Base-by-base conservation (phyloP, 2,888 invertebrate species). In the Nasonia oneida region DNA sequence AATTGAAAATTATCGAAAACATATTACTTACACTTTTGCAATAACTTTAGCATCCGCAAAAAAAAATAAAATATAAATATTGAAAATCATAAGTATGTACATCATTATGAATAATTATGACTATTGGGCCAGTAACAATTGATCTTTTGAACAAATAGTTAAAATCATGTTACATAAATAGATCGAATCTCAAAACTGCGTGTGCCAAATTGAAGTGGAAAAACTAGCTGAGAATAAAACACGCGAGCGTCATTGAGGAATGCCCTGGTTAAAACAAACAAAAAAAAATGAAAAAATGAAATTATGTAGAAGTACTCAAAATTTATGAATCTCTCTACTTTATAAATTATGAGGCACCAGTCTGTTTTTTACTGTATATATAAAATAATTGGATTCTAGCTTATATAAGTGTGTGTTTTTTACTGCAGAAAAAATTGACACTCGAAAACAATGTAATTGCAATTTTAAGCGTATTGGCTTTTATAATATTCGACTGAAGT, bases 161-260 rank as follows among this genome's bases (percentile, higher is more conserved):
- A 53, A 77, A 84, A 77, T 79, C 53, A 74, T 82, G 47, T 64
- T 70, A 80, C 47, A 57, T 61, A 67, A 79, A 84, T 57, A 64
- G 77, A 79, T 87, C 80, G 79, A 83, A 85, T 85, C 85, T 87
- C 80, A 77, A 77, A 84, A 83, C 70, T 81, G 83, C 83, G 83
- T 81, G 85, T 87, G 85, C 87, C 87, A 87, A 87, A 87, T 81
- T 81, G 50, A 84, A 81, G 71, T 81, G 64, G 50, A 81, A 53
- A 79, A 67, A 64, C 53, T 78, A 81, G 39, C 74, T 81, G 61
- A 81, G 39, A 81, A 81, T 77, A 18, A 75, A 87, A 84, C 87
- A 85, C 85, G 83, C 84, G 77, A 84, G 33, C 14, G 39, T 33
- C 15, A 39, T 79, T 83, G 61, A 78, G 37, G 71, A 74, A 47